These are phyloP conservation scores for Pteria penguin DNA, from an alignment of 2,888 invertebrate genomes.

Conservation along the genomic window DNA sequence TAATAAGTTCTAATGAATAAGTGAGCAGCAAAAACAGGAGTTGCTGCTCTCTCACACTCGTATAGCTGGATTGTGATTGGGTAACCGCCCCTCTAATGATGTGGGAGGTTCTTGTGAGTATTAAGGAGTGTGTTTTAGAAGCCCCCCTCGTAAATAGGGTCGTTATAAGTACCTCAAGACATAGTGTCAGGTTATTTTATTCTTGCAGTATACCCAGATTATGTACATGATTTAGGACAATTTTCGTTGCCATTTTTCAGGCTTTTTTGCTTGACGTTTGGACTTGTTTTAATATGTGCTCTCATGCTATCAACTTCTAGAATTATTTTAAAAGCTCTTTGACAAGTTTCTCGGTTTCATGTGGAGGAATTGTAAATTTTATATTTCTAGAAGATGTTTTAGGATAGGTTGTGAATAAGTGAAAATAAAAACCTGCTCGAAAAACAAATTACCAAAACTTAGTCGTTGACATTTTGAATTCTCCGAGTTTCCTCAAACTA, in stretches of 20 bases:
- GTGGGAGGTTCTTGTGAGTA: neutral
- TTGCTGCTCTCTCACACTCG: neutral
- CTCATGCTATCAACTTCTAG: neutral
- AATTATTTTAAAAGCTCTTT: neutral
- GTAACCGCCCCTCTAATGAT: neutral
- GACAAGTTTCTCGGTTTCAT: neutral
- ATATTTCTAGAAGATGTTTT: neutral
- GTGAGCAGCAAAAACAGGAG: neutral
- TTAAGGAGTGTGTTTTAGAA: neutral
- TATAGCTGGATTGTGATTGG: neutral
- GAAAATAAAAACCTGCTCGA: neutral
- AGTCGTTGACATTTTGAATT: neutral
- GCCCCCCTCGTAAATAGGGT: constrained; percentile 13
- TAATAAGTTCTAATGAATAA: neutral
- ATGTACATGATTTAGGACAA: too few relatives aligned
- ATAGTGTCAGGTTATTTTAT: constrained; percentile 18
- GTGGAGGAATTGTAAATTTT: neutral
- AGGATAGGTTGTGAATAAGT: neutral
- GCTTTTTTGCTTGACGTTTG: too few relatives aligned
- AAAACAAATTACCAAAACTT: neutral
- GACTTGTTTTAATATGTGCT: too few relatives aligned
- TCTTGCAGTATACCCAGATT: too few relatives aligned
- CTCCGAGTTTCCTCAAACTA: neutral
- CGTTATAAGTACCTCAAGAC: constrained; percentile 21
- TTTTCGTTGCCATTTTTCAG: too few relatives aligned